Conservation (phyloP, 2,888 invertebrate species). For the Iphiclides podalirius region DNA sequence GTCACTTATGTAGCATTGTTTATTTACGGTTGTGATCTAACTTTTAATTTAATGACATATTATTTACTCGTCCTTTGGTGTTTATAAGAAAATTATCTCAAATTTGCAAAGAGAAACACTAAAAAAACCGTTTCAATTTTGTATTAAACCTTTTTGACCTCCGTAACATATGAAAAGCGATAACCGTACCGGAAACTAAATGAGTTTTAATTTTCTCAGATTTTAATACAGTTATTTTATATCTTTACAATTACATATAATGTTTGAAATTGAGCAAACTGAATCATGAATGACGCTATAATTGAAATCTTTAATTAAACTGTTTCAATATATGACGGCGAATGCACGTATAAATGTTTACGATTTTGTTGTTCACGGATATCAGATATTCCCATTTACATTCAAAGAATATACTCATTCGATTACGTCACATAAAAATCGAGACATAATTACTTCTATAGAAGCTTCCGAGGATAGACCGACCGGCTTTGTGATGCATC, state of each 20-base stretch:
- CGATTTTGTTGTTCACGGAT: background rate
- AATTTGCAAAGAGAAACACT: too few relatives aligned
- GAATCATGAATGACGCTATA: conserved; percentile 8
- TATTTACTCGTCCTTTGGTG: too few relatives aligned
- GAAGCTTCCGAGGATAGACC: conserved; percentile 70
- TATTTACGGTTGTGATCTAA: conserved; percentile 36
- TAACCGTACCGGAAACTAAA: too few relatives aligned
- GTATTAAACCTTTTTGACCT: too few relatives aligned
- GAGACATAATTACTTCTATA: conserved; percentile 59
- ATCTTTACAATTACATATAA: too few relatives aligned
- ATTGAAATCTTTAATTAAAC: background rate
- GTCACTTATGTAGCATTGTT: conserved; percentile 34
- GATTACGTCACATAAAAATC: background rate
- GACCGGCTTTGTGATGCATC: conserved; percentile 77
- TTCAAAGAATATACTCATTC: background rate
- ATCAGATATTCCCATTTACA: background rate
- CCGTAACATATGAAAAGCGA: too few relatives aligned
- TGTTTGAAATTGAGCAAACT: too few relatives aligned
- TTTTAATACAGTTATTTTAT: too few relatives aligned
- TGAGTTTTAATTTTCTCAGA: too few relatives aligned
- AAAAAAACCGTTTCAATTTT: too few relatives aligned
- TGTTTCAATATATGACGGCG: conserved; percentile 1
- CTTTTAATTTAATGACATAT: too few relatives aligned
- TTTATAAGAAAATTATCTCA: too few relatives aligned
- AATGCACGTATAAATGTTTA: conserved; percentile 5